Conservation (phyloP, 2,113 vertebrate species). For the Nanger granti region DNA sequence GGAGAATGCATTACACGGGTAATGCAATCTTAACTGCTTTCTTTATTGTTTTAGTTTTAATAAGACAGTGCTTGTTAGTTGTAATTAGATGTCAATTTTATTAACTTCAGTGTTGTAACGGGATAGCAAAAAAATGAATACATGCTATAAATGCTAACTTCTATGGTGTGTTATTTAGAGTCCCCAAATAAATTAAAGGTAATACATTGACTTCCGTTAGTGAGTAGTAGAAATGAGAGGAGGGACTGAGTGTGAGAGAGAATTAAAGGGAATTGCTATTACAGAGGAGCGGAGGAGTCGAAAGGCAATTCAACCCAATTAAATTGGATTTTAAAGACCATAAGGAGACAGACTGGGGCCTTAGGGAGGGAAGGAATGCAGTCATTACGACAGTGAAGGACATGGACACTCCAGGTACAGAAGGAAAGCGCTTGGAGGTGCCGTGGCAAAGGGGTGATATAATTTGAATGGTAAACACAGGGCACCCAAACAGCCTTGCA, state of each 20-base stretch:
- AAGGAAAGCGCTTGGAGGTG: background rate
- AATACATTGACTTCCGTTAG: constrained; percentile 10
- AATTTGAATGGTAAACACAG: background rate
- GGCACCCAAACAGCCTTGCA: background rate
- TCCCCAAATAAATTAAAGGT: constrained; percentile 45
- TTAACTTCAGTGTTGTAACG: constrained; percentile 48
- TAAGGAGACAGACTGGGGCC: background rate
- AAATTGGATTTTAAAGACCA: background rate
- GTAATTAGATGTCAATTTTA: constrained; percentile 65
- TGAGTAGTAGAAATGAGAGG: background rate
- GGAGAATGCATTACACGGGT: background rate
- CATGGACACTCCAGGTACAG: background rate
- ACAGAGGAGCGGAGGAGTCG: background rate
- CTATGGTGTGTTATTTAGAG: background rate
- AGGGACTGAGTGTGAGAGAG: background rate
- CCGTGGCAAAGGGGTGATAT: background rate
- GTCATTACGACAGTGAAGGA: background rate
- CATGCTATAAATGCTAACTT: constrained; percentile 15
- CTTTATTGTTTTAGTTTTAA: constrained; percentile 29
- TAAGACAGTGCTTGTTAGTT: constrained; percentile 45
- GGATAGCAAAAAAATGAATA: constrained; percentile 37
- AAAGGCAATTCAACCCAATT: background rate
- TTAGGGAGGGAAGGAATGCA: background rate
- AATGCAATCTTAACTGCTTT: background rate
- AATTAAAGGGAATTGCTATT: background rate